Evolutionary conservation across 2,113 vertebrate species (phyloP).

Genomic region (Corvus moneduloides): DNA sequence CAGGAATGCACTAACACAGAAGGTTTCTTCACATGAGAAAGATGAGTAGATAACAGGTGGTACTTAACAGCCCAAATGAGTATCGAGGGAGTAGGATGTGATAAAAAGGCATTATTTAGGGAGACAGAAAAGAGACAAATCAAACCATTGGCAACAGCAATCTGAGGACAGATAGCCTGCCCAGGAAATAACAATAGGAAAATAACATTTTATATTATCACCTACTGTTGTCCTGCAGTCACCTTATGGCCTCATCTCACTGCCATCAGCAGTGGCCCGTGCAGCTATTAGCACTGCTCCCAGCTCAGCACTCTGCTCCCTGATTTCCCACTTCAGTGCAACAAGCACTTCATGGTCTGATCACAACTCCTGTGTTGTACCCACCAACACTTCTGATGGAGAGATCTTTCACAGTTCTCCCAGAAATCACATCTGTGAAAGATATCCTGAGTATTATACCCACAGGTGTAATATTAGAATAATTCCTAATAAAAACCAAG

Average conservation of each 20-base stretch:
- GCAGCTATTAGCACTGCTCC: not conserved
- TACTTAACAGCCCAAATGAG: not conserved
- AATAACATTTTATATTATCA: not conserved
- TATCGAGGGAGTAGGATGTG: slow-evolving; percentile 9
- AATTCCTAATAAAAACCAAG: not conserved
- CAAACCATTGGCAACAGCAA: not conserved
- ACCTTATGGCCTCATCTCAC: not conserved
- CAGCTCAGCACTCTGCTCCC: not conserved
- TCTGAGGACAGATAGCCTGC: not conserved
- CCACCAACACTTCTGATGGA: not conserved
- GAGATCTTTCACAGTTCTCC: not conserved
- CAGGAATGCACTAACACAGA: not conserved
- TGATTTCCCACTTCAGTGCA: not conserved
- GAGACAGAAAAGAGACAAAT: not conserved
- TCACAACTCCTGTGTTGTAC: not conserved
- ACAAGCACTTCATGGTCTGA: not conserved
- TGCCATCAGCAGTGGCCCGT: not conserved
- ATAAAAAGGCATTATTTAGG: slow-evolving; percentile 18
- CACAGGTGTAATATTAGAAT: not conserved
- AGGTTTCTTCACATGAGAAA: not conserved
- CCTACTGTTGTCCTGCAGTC: not conserved
- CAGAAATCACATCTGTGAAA: not conserved
- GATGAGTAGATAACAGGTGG: not conserved
- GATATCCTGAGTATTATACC: not conserved
- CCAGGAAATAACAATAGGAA: not conserved